These are phyloP conservation scores for Apogon talboti DNA, from an alignment of 2,797 vertebrate species.

Conservation along the genomic window DNA sequence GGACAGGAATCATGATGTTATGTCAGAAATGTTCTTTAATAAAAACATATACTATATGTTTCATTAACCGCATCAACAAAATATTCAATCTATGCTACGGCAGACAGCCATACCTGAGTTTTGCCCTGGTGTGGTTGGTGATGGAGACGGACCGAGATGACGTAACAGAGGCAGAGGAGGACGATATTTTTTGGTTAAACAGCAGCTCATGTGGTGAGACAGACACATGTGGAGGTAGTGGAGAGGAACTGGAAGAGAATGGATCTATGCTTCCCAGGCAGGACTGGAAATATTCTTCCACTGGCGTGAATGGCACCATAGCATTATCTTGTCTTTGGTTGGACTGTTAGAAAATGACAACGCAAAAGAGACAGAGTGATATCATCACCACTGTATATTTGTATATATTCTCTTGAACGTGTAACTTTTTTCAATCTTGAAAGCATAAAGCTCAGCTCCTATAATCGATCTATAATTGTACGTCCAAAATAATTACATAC, in stretches of 20 bases:
- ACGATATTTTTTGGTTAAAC: conserved; percentile 82
- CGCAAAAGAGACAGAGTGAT: not conserved
- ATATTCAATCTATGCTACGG: not conserved
- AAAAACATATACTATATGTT: too few relatives aligned
- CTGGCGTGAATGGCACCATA: conserved; percentile 43
- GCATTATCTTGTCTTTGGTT: conserved; percentile 50
- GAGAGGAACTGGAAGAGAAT: conserved; percentile 12
- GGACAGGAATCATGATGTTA: not conserved
- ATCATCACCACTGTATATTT: too few relatives aligned
- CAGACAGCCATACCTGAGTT: conserved; percentile 74
- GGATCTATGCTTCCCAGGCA: conserved; percentile 44
- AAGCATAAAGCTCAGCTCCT: too few relatives aligned
- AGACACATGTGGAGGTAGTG: conserved; percentile 78
- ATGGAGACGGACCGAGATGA: conserved; percentile 81
- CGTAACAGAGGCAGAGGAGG: conserved; percentile 47
- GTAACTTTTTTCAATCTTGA: too few relatives aligned
- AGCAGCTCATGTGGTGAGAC: conserved; percentile 84
- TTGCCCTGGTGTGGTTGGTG: conserved; percentile 89
- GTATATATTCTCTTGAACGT: too few relatives aligned
- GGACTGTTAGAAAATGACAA: conserved; percentile 57
- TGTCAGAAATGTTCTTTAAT: too few relatives aligned
- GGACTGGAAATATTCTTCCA: conserved; percentile 82
- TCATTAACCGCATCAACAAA: too few relatives aligned
- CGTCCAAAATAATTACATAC: too few relatives aligned
- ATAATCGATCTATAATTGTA: too few relatives aligned